These are phyloP conservation scores for Gobio gobio DNA, from an alignment of 2,113 vertebrate genomes.

Conservation along the genomic window DNA sequence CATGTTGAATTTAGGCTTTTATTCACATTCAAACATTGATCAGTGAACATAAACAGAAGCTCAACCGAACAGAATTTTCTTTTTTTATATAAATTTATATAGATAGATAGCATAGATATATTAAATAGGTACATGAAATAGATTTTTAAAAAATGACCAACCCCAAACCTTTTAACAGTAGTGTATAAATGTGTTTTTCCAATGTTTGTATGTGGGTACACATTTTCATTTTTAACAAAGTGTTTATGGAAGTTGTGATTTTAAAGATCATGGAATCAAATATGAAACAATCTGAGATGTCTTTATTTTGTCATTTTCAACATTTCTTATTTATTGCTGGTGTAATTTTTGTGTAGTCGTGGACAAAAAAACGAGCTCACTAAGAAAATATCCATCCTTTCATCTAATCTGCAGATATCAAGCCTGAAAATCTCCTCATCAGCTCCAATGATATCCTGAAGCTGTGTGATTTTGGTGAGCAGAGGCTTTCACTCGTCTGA, in stretches of 20 bases:
- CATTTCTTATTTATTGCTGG: neutral
- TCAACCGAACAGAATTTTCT: too few species aligned
- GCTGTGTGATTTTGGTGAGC: slow-evolving; percentile 97
- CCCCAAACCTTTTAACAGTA: too few species aligned
- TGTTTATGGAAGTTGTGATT: neutral
- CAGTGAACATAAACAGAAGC: too few species aligned
- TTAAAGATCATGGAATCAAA: neutral
- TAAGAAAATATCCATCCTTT: slow-evolving; percentile 14
- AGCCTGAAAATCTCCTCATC: slow-evolving; percentile 99
- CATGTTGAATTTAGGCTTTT: too few species aligned
- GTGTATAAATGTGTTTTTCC: too few species aligned
- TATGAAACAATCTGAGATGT: neutral
- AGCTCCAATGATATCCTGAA: slow-evolving; percentile 95
- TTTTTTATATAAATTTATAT: too few species aligned
- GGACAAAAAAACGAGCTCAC: neutral
- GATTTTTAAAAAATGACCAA: too few species aligned
- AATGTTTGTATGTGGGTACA: too few species aligned
- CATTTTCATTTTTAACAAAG: too few species aligned
- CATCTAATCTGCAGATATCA: slow-evolving; percentile 84
- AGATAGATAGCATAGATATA: too few species aligned
- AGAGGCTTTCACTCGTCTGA: slow-evolving; percentile 25
- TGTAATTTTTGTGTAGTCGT: neutral
- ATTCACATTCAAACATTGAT: too few species aligned
- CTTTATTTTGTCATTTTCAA: neutral
- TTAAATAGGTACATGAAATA: too few species aligned